Percentiles rank a stretch among this genome's conserved stretches.
These are phyloP conservation scores for Phataginus tricuspis DNA, from an alignment of 2,797 vertebrate species.

Conservation along the genomic window DNA sequence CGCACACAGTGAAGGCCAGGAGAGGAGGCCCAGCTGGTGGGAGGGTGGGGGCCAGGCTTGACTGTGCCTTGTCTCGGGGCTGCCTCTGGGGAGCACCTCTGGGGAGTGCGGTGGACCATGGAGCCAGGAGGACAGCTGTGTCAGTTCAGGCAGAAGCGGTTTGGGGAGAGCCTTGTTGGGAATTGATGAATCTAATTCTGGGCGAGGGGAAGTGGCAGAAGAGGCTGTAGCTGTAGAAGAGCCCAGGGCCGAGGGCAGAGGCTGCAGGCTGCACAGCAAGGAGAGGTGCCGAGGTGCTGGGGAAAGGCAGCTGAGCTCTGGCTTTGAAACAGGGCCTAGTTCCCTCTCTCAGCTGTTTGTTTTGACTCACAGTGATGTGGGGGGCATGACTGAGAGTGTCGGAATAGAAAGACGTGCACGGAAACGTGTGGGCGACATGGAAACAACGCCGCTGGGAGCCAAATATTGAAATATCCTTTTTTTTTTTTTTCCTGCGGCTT, in stretches of 20 bases:
- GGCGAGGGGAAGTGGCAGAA: neutral
- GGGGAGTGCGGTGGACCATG: neutral
- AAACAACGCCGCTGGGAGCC: conserved; percentile 25
- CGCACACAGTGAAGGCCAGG: neutral
- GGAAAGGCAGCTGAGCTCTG: neutral
- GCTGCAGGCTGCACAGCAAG: neutral
- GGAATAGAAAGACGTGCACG: neutral
- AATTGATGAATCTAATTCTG: neutral
- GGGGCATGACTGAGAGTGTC: neutral
- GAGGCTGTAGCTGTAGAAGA: neutral
- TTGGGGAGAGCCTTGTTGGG: neutral
- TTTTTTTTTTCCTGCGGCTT: conserved; percentile 28
- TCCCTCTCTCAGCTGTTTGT: neutral
- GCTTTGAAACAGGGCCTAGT: neutral
- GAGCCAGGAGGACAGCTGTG: neutral
- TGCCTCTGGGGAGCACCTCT: too few relatives aligned
- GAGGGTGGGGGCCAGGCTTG: too few relatives aligned
- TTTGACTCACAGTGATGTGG: conserved; percentile 11
- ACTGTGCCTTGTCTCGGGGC: too few relatives aligned
- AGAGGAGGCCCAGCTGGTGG: neutral
- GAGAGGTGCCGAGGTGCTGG: neutral
- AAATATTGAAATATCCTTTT: conserved; percentile 34
- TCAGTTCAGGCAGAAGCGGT: neutral
- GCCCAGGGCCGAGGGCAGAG: neutral
- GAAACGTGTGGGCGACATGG: neutral